These are phyloP conservation scores for Mus caroli DNA, from an alignment of 2,797 vertebrate genomes.

Conservation along the genomic window DNA sequence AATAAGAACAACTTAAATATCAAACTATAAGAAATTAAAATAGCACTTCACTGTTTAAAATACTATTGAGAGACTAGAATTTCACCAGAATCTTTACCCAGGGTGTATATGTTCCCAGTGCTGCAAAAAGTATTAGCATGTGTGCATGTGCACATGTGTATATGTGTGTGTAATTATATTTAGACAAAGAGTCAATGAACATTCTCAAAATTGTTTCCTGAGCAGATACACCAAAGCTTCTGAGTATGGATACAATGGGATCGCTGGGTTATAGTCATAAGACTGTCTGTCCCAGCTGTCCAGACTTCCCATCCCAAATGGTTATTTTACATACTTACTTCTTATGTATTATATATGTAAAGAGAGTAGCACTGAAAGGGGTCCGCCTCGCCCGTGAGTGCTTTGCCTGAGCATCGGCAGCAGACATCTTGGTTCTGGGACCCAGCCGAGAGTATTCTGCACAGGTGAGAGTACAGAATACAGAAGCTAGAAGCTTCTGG, in stretches of 20 bases:
- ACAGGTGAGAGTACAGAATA: too few species aligned
- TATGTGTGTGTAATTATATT: not conserved
- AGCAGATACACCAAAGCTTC: not conserved
- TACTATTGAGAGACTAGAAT: not conserved
- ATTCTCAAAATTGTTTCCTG: not conserved
- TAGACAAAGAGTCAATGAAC: not conserved
- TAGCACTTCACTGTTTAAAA: not conserved
- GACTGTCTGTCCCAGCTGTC: not conserved
- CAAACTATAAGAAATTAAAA: not conserved
- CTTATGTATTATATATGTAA: not conserved
- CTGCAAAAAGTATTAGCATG: not conserved
- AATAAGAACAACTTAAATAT: not conserved
- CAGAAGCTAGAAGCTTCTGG: too few species aligned
- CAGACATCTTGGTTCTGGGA: too few species aligned
- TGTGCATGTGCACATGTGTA: not conserved
- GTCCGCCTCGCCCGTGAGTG: too few species aligned
- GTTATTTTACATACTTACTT: not conserved
- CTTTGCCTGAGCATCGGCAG: too few species aligned
- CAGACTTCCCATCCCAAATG: not conserved
- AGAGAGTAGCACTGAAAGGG: not conserved
- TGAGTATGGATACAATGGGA: not conserved
- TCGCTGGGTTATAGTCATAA: not conserved
- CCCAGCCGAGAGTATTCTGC: too few species aligned
- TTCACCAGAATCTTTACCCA: not conserved
- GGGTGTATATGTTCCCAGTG: not conserved